These are phyloP conservation scores for Stylophora pistillata DNA, from an alignment of 64 coral and sea anemone genomes.

Conservation along the genomic window DNA sequence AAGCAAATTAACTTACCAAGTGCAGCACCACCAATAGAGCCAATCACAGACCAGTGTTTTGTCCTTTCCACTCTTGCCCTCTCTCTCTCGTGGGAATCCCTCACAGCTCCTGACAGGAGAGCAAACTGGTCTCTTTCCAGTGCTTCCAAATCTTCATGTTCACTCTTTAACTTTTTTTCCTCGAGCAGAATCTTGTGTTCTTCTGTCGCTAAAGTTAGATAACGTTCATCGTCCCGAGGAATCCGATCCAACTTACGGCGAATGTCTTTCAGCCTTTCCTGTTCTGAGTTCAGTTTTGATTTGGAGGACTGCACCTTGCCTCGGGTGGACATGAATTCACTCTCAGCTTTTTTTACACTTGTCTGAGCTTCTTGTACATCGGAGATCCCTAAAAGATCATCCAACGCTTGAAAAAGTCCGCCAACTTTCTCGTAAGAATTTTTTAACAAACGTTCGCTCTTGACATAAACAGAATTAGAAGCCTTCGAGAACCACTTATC, in stretches of 20 bases:
- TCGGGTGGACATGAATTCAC: slow-evolving; percentile 84
- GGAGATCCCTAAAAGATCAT: slow-evolving; percentile 89
- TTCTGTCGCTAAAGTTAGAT: slow-evolving; percentile 88
- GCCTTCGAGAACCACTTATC: not conserved
- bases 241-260: slow-evolving; percentile 77
- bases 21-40: slow-evolving; percentile 84
- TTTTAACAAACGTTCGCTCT: not conserved
- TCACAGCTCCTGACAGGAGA: slow-evolving; percentile 78
- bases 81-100: slow-evolving; percentile 91
- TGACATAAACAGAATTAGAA: slow-evolving; percentile 1
- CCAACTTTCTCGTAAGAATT: slow-evolving; percentile 53
- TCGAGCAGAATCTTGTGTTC: slow-evolving; percentile 83
- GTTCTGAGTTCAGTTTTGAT: slow-evolving; percentile 55
- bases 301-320: slow-evolving; percentile 61
- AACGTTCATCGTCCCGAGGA: slow-evolving; percentile 88
- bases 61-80: slow-evolving; percentile 89
- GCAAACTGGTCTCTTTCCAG: slow-evolving; percentile 92
- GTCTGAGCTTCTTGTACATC: slow-evolving; percentile 85
- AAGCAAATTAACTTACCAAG: slow-evolving; percentile 64
- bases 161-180: slow-evolving; percentile 76
- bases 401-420: slow-evolving; percentile 62
- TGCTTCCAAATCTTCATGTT: slow-evolving; percentile 67
- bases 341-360: slow-evolving; percentile 79
- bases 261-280: slow-evolving; percentile 68
- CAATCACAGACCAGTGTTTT: slow-evolving; percentile 96